Evolutionary conservation across 2,797 vertebrate genomes (phyloP).

Genomic region (Lycodopsis pacificus): DNA sequence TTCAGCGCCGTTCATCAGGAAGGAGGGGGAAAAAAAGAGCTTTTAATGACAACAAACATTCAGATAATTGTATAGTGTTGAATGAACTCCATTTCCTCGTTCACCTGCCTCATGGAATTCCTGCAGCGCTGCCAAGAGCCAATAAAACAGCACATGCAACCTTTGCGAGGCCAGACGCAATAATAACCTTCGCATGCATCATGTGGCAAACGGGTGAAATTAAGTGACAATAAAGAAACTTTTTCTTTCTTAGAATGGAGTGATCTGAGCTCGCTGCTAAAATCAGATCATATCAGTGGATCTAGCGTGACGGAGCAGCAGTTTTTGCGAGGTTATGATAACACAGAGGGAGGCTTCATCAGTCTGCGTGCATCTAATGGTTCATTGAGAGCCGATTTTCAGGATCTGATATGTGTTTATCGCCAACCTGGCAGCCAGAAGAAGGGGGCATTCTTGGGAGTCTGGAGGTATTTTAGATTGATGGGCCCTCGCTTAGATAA

Average conservation of each 20-base stretch:
- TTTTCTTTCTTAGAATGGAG: conserved; percentile 38
- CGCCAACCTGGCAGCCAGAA: conserved; percentile 63
- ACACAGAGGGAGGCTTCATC: conserved; percentile 40
- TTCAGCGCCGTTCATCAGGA: conserved; percentile 54
- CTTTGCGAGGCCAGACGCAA: conserved; percentile 66
- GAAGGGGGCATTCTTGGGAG: conserved; percentile 75
- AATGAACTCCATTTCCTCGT: conserved; percentile 78
- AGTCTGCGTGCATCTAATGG: conserved; percentile 53
- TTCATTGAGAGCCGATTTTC: conserved; percentile 68
- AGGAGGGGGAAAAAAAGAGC: conserved; percentile 32
- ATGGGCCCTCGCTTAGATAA: conserved; percentile 76
- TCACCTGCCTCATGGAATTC: conserved; percentile 80
- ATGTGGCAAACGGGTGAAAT: conserved; percentile 58
- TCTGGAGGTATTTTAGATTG: conserved; percentile 78
- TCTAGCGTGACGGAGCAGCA: conserved; percentile 32
- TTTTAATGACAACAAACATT: conserved; percentile 74
- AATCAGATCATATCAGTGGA: conserved; percentile 49
- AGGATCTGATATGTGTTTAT: conserved; percentile 74
- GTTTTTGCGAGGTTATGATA: conserved; percentile 51
- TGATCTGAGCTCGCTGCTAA: conserved; percentile 28
- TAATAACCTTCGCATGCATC: conserved; percentile 71
- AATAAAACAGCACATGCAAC: conserved; percentile 69
- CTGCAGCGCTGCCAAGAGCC: conserved; percentile 71
- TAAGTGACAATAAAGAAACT: conserved; percentile 57
- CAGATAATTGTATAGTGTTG: conserved; percentile 75